These are phyloP conservation scores for Parauchenoglanis ngamensis DNA, from an alignment of 2,797 vertebrate species.

Conservation along the genomic window DNA sequence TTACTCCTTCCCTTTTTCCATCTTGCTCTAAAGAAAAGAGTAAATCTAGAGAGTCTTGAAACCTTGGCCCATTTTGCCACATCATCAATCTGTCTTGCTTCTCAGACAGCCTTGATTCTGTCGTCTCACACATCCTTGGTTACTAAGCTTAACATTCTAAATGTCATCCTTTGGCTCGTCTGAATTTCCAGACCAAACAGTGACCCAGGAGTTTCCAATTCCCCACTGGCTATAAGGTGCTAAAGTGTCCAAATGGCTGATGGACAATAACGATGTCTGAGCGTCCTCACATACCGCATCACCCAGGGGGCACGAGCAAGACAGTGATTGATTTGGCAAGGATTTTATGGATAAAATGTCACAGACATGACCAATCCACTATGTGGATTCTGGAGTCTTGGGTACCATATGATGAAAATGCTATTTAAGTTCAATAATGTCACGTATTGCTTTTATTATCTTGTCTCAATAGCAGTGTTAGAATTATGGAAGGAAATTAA, in stretches of 20 bases:
- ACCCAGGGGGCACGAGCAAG: slow-evolving; percentile 9
- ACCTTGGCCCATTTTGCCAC: background rate
- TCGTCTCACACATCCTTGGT: slow-evolving; percentile 75
- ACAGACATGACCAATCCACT: background rate
- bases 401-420: slow-evolving; percentile 2
- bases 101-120: slow-evolving; percentile 81
- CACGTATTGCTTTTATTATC: background rate
- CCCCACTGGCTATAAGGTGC: background rate
- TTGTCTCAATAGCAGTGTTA: background rate
- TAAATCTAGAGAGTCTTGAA: background rate
- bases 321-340: slow-evolving; percentile 35
- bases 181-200: slow-evolving; percentile 42
- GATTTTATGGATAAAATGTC: slow-evolving; percentile 30
- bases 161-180: slow-evolving; percentile 63
- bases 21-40: background rate
- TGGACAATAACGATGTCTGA: slow-evolving; percentile 13
- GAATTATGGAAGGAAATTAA: background rate
- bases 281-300: background rate
- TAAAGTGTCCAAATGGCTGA: slow-evolving; percentile 8
- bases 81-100: slow-evolving; percentile 80
- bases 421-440: background rate
- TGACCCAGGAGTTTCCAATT: slow-evolving; percentile 48
- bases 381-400: background rate
- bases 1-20: background rate
- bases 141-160: slow-evolving; percentile 71